Conservation (phyloP, 2,888 invertebrate species). For the Drosophila flavopinicola region DNA sequence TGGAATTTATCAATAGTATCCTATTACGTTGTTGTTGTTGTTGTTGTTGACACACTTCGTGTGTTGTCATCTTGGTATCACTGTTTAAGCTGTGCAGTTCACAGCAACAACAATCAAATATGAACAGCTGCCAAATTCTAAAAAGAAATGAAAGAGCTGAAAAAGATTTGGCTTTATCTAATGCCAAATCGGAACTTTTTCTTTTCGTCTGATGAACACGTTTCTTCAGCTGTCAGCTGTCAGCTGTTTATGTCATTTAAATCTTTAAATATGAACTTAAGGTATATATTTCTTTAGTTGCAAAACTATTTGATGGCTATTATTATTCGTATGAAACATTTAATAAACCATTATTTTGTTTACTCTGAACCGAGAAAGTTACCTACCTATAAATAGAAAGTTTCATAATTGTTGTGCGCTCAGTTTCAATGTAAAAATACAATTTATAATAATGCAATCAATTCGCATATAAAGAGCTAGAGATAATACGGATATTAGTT, state of each 20-base stretch:
- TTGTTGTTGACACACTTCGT: not conserved
- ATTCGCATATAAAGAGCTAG: too few relatives aligned
- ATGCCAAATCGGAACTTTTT: conserved; percentile 1
- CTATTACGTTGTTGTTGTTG: not conserved
- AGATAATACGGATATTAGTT: too few relatives aligned
- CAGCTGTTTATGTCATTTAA: conserved; percentile 12
- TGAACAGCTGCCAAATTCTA: not conserved
- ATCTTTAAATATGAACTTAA: not conserved
- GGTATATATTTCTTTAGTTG: not conserved
- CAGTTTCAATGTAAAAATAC: too few relatives aligned
- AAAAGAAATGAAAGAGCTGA: too few relatives aligned
- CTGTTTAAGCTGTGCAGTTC: too few relatives aligned
- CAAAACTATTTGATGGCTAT: not conserved
- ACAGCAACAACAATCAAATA: not conserved
- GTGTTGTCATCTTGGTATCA: not conserved
- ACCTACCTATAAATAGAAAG: too few relatives aligned
- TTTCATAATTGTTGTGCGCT: too few relatives aligned
- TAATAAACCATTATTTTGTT: too few relatives aligned
- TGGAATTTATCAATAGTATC: not conserved
- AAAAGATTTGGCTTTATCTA: not conserved
- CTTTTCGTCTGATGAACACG: conserved; percentile 11
- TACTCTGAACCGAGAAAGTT: too few relatives aligned
- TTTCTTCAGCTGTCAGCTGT: not conserved
- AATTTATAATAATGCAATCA: too few relatives aligned
- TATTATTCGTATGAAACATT: not conserved